phyloP scores from a whole-genome alignment of 2,797 vertebrate species.

The Mormyrus proboscirostris region DNA sequence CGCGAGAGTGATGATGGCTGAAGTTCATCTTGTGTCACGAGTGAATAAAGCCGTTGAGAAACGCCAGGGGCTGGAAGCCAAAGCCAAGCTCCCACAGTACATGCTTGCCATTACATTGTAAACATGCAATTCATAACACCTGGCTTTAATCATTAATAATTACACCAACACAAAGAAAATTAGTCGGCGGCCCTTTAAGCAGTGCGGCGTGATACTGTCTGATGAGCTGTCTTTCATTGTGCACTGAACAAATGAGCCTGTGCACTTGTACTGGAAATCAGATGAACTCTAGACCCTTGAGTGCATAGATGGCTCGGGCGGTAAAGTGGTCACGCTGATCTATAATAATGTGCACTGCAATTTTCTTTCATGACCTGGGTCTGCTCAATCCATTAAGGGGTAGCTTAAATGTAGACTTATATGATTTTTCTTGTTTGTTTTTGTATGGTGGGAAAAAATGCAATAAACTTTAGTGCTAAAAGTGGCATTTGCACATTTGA shows the following conservation, averaged over 20 bases:
- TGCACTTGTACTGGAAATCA: neutral
- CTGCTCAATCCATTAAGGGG: neutral
- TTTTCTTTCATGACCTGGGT: slow-evolving; percentile 7
- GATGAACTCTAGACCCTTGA: slow-evolving; percentile 2
- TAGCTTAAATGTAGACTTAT: neutral
- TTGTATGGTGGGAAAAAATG: neutral
- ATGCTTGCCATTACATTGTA: neutral
- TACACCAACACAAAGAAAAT: neutral
- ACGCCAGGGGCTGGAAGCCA: neutral
- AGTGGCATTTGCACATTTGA: neutral
- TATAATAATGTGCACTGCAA: neutral
- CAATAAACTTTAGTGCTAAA: neutral
- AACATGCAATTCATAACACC: neutral
- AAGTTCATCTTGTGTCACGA: neutral
- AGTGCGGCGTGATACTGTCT: neutral
- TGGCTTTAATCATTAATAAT: neutral
- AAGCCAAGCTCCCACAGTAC: neutral
- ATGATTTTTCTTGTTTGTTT: neutral
- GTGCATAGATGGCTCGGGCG: neutral
- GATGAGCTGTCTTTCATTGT: neutral
- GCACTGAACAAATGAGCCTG: neutral
- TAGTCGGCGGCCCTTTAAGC: neutral
- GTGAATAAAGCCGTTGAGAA: neutral
- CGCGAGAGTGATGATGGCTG: neutral
- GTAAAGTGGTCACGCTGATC: neutral